Percentiles rank a stretch among this genome's conserved stretches.
phyloP scores from a whole-genome alignment of 2,888 invertebrate species.

The Thera obeliscata region DNA sequence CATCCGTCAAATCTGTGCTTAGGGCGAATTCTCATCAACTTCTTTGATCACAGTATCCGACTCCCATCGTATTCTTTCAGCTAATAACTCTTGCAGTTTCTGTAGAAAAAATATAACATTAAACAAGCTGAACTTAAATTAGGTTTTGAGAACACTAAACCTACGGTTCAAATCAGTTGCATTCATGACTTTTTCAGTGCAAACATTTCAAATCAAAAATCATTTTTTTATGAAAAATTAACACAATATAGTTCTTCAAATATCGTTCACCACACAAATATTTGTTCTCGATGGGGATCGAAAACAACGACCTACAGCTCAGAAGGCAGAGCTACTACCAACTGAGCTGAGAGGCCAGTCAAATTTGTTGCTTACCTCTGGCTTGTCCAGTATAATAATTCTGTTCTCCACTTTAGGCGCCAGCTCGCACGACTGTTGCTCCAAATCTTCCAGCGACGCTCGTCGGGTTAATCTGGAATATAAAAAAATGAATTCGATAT shows the following conservation, averaged over 20 bases:
- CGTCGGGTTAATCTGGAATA: slow-evolving; percentile 85
- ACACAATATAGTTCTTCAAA: too few relatives aligned
- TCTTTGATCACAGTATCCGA: slow-evolving; percentile 89
- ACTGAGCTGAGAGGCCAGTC: too few relatives aligned
- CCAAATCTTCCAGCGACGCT: slow-evolving; percentile 92
- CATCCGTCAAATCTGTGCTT: slow-evolving; percentile 38
- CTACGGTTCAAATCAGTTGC: too few relatives aligned
- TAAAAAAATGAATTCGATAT: neutral
- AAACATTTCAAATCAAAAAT: too few relatives aligned
- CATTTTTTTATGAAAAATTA: too few relatives aligned
- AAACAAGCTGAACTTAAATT: neutral
- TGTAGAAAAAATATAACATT: slow-evolving; percentile 51
- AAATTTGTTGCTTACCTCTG: slow-evolving; percentile 84
- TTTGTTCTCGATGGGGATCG: too few relatives aligned
- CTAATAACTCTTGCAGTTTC: slow-evolving; percentile 84
- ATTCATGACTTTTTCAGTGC: too few relatives aligned
- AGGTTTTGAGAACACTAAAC: too few relatives aligned
- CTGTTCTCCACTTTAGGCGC: slow-evolving; percentile 93
- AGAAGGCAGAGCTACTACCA: too few relatives aligned
- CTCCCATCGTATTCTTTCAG: slow-evolving; percentile 86
- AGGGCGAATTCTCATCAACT: slow-evolving; percentile 86
- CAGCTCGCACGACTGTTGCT: slow-evolving; percentile 91
- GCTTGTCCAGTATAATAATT: slow-evolving; percentile 89
- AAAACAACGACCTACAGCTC: too few relatives aligned
- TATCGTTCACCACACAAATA: too few relatives aligned